Evolutionary conservation across 2,797 vertebrate species (phyloP).

Genomic region (Chelonia mydas): DNA sequence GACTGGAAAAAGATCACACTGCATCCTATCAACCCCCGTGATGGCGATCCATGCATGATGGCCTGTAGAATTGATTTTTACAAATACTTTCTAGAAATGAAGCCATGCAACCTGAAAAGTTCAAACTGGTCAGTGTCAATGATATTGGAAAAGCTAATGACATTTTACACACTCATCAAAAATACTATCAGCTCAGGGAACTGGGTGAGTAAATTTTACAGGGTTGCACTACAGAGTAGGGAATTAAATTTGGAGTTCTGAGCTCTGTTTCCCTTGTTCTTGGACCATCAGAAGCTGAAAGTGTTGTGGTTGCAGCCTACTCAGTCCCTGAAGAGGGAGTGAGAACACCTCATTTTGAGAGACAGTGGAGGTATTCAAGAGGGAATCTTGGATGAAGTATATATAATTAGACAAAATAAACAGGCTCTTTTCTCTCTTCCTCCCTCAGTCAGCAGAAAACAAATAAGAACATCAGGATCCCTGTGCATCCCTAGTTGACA

Average conservation of each 20-base stretch:
- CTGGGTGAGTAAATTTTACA: background rate
- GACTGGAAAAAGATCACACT: background rate
- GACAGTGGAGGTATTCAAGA: constrained; percentile 31
- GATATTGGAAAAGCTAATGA: background rate
- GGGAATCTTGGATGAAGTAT: constrained; percentile 14
- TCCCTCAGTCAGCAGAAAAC: constrained; percentile 3
- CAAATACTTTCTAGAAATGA: background rate
- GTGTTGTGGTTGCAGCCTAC: constrained; percentile 54
- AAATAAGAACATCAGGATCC: background rate
- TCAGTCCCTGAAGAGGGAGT: constrained; percentile 74
- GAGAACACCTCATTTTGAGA: constrained; percentile 69
- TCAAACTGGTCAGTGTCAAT: background rate
- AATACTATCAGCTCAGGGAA: background rate
- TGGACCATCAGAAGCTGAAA: constrained; percentile 10
- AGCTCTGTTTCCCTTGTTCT: constrained; percentile 21
- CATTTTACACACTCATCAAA: background rate
- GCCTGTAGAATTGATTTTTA: background rate
- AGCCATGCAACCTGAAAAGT: constrained; percentile 23
- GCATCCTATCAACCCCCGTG: background rate
- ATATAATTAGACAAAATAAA: constrained; percentile 33
- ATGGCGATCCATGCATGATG: background rate
- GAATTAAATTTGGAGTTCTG: fast-evolving
- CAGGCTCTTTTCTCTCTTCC: background rate
- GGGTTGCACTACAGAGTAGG: background rate
- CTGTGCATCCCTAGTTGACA: background rate